phyloP scores from a whole-genome alignment of 2,113 vertebrate genomes.

The Hemiscyllium ocellatum region DNA sequence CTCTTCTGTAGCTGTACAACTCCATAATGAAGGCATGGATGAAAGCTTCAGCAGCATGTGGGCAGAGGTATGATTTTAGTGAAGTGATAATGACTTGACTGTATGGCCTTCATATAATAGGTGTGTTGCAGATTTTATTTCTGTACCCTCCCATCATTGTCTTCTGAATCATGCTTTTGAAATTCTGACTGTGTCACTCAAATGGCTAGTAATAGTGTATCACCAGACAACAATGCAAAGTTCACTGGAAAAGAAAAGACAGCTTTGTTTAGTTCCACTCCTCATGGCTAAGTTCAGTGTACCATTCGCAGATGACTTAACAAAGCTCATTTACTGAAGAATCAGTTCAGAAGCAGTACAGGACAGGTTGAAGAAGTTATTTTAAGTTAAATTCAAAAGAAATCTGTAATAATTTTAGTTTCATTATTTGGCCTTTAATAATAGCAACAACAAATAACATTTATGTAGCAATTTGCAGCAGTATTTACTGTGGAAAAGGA shows the following conservation, averaged over 20 bases:
- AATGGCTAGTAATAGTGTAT: background rate
- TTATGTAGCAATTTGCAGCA: background rate
- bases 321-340: background rate
- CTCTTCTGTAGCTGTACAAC: too few relatives aligned
- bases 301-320: background rate
- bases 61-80: too few relatives aligned
- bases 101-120: too few relatives aligned
- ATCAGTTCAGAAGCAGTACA: background rate
- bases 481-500: too few relatives aligned
- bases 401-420: background rate
- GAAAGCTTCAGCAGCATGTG: too few relatives aligned
- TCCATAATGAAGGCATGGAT: too few relatives aligned
- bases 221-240: background rate
- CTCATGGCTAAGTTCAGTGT: background rate
- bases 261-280: background rate
- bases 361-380: background rate
- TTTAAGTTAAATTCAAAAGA: background rate
- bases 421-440: background rate
- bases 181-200: background rate
- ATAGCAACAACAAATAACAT: background rate
- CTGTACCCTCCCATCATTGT: background rate
- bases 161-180: background rate
- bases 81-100: too few relatives aligned
- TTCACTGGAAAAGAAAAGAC: background rate
- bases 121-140: background rate